These are phyloP conservation scores for Rapana venosa DNA, from an alignment of 2,888 invertebrate genomes.

Conservation along the genomic window DNA sequence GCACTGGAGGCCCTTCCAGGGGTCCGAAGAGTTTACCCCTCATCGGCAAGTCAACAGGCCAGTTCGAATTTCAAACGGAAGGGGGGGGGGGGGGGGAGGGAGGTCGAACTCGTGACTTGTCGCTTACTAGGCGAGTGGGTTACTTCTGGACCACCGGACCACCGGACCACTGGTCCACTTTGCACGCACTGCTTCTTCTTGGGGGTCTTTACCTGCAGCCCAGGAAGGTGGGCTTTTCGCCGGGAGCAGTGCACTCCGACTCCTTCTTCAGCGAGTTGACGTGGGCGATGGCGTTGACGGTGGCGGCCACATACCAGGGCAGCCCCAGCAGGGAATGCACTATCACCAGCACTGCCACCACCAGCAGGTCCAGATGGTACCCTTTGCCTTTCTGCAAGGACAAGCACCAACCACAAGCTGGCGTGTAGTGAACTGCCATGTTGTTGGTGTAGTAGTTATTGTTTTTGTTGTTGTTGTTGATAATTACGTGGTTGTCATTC, in stretches of 20 bases:
- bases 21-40: too few species aligned
- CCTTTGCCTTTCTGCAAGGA: slow-evolving; percentile 92
- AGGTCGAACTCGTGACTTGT: too few species aligned
- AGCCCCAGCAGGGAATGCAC: slow-evolving; percentile 94
- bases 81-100: too few species aligned
- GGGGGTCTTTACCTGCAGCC: slow-evolving; percentile 86
- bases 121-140: too few species aligned
- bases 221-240: slow-evolving; percentile 96
- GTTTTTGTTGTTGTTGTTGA: too few species aligned
- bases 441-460: too few species aligned
- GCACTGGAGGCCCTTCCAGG: too few species aligned
- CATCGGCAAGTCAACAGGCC: too few species aligned
- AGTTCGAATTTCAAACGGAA: too few species aligned
- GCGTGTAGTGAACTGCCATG: too few species aligned
- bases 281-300: slow-evolving; percentile 97
- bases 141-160: neutral
- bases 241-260: slow-evolving; percentile 97
- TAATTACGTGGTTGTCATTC: too few species aligned
- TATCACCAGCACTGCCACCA: slow-evolving; percentile 91
- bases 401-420: too few species aligned
- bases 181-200: neutral
- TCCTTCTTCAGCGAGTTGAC: slow-evolving; percentile 96
- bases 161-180: neutral
- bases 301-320: slow-evolving; percentile 91
- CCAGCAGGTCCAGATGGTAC: slow-evolving; percentile 95